These are phyloP conservation scores for Aplodontia rufa DNA, from an alignment of 2,113 vertebrate species.

Conservation along the genomic window DNA sequence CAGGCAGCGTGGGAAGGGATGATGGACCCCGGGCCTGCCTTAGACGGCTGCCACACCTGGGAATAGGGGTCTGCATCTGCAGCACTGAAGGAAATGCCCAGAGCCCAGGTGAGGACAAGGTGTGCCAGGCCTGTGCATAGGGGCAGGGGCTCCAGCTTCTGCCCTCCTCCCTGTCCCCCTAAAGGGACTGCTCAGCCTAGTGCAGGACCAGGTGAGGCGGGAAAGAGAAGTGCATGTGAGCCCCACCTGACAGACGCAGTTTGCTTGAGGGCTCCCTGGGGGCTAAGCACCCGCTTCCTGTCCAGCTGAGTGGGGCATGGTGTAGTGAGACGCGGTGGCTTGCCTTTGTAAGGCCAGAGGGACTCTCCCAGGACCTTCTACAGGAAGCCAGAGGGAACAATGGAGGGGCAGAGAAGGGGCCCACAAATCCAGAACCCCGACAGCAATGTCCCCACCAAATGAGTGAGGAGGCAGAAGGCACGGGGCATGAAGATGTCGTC, in stretches of 20 bases:
- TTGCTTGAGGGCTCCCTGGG: background rate
- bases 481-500: no score
- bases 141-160: background rate
- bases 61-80: no score
- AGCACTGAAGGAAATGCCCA: background rate
- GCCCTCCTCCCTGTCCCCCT: background rate
- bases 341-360: conserved; percentile 58
- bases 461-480: background rate
- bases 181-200: background rate
- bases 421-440: conserved; percentile 13
- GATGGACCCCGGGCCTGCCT: background rate
- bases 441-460: conserved; percentile 1
- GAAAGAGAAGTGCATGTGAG: background rate
- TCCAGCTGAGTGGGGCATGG: background rate
- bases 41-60: background rate
- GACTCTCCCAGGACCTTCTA: conserved; percentile 43
- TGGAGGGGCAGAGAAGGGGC: background rate
- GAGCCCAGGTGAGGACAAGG: no score
- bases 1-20: no score
- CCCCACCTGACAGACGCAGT: no score
- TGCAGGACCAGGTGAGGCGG: background rate
- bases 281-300: background rate
- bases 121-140: no score
- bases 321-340: conserved; percentile 46
- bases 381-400: conserved; percentile 34